Evolutionary conservation across 2,888 invertebrate genomes (phyloP), one percentile per base, ranked within the genome.

Genomic region (Hirtodrosophila trivittata): DNA sequence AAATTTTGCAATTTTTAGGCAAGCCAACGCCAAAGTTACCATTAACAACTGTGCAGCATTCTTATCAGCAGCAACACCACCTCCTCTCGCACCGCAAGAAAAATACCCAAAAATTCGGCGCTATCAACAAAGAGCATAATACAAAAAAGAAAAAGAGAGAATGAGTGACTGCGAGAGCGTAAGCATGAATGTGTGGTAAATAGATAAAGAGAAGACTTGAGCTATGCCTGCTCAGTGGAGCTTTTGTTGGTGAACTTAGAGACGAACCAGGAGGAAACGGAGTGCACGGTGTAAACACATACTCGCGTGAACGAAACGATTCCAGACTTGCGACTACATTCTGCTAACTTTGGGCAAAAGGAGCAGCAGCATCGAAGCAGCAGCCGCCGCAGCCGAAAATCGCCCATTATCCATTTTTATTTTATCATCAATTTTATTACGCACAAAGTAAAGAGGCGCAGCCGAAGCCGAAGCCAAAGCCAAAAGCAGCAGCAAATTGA

Each of bases 391-490:
- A 60, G 73, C 75, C 76, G 70, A 74, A 76, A 86, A 83, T 86
- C 82, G 84, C 68, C 80, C 82, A 86, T 85, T 85, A 86, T 83
- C 81, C 84, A 83, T 75, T 86, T 87, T 84, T 86, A 86, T 87
- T 86, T 83, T 81, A 83, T 83, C 80, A 85, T 87, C 87, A 83
- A 83, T 85, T 86, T 86, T 84, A 86, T 86, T 82, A 75, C 73
- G 72, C 75, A 69, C 71, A 77, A 77, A 83, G 74, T 73, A 71
- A 77, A 76, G 81, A 80, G 77, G 76, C 68, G 68, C 66, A 75
- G 67, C 58, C 59, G 70, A 70, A 51, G 43, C 50, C 38, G 38
- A 50, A 54, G 49, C 56, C 46, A 43, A 45, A 26, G 13, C 32
- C 42, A 38, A 41, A 37, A 57, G 50, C 56, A 67, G 71, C 63